A percentile compares a stretch with the other conserved stretches of the same genome.
Conservation (phyloP, 1,140 invertebrate species). For the Calosoma granatense region DNA sequence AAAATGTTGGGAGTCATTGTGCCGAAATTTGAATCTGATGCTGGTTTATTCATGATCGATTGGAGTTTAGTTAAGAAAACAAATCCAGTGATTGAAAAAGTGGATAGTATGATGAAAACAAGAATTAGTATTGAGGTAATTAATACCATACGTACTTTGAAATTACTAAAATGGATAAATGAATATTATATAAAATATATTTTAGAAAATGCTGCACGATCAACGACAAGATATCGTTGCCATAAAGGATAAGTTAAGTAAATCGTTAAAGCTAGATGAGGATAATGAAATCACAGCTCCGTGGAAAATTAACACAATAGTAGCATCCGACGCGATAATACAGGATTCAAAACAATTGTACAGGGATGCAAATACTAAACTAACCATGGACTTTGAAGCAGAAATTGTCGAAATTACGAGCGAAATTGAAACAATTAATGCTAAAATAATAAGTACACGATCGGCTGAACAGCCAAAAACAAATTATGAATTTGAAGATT, state of each 20-base stretch:
- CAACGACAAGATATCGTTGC: not conserved
- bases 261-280: not conserved
- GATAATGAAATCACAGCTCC: not conserved
- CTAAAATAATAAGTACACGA: not conserved
- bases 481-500: not conserved
- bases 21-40: slow-evolving; percentile 24
- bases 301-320: not conserved
- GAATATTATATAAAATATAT: not conserved
- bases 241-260: not conserved
- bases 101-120: not conserved
- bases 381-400: not conserved
- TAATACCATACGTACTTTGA: no score
- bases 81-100: slow-evolving; percentile 24
- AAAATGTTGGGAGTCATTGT: slow-evolving; percentile 31
- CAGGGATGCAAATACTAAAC: not conserved
- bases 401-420: not conserved
- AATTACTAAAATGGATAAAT: not conserved
- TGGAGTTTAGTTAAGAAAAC: slow-evolving; percentile 21
- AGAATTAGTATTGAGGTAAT: not conserved
- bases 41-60: slow-evolving; percentile 27
- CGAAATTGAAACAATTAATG: not conserved
- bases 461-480: not conserved
- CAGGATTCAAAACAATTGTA: not conserved
- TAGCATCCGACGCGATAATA: not conserved
- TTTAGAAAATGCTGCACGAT: not conserved